Evolutionary conservation across 2,113 vertebrate genomes (phyloP).

Genomic region (Numida meleagris): DNA sequence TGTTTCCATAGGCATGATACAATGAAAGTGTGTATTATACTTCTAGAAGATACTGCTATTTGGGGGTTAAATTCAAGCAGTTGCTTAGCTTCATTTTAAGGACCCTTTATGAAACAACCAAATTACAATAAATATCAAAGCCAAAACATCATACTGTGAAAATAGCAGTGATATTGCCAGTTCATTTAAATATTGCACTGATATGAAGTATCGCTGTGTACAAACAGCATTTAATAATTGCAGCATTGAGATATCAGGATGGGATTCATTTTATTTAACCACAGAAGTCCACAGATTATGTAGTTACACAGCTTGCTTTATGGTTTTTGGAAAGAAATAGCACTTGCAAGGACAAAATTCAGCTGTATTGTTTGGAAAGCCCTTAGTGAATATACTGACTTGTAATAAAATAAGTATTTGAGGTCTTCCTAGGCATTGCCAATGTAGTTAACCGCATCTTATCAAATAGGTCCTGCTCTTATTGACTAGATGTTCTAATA

Average conservation of each 20-base stretch:
- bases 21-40: not conserved
- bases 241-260: not conserved
- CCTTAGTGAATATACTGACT: not conserved
- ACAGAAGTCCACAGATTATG: not conserved
- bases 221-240: not conserved
- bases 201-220: not conserved
- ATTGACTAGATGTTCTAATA: not conserved
- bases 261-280: conserved; percentile 8
- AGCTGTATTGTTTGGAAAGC: not conserved
- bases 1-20: not conserved
- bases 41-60: not conserved
- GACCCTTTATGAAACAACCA: not conserved
- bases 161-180: not conserved
- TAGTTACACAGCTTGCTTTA: not conserved
- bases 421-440: not conserved
- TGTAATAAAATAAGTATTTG: not conserved
- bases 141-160: not conserved
- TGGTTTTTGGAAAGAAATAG: not conserved
- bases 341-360: not conserved
- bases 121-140: not conserved
- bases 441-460: not conserved
- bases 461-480: not conserved
- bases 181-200: not conserved
- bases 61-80: not conserved
- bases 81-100: not conserved